These are phyloP conservation scores for Triops longicaudatus DNA, from an alignment of 1,140 invertebrate genomes.

Conservation along the genomic window DNA sequence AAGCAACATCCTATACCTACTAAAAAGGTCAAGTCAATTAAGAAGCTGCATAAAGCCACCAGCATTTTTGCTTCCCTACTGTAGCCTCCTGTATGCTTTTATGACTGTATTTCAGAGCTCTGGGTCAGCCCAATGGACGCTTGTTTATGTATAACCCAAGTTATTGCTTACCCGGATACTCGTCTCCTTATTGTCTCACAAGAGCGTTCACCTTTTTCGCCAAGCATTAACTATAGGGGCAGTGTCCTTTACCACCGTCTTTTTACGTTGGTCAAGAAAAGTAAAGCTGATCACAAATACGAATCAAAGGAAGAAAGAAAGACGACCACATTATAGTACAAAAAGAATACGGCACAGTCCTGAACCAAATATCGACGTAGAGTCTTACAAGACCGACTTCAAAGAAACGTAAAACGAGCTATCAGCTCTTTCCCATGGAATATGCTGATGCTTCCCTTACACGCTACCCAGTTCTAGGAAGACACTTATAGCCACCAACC, in stretches of 20 bases:
- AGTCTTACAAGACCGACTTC: neutral
- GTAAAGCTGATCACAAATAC: neutral
- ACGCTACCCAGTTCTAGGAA: neutral
- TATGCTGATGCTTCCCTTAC: neutral
- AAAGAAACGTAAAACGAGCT: neutral
- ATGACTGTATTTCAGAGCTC: neutral
- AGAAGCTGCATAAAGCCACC: too few species aligned
- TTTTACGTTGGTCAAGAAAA: neutral
- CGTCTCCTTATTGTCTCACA: neutral
- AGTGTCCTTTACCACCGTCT: too few species aligned
- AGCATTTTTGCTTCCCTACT: too few species aligned
- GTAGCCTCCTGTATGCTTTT: neutral
- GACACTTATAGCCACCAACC: too few species aligned
- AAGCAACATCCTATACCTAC: too few species aligned
- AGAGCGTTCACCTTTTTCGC: too few species aligned
- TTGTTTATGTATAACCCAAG: neutral
- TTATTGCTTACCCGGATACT: neutral
- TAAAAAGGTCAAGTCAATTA: too few species aligned
- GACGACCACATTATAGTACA: neutral
- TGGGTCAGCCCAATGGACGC: too few species aligned
- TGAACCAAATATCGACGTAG: neutral
- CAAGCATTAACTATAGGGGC: too few species aligned
- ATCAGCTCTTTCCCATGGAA: neutral
- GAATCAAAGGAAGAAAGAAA: neutral
- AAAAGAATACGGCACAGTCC: neutral